Evolutionary conservation across 2,888 invertebrate species (phyloP).

Genomic region (Tupiocoris notatus): DNA sequence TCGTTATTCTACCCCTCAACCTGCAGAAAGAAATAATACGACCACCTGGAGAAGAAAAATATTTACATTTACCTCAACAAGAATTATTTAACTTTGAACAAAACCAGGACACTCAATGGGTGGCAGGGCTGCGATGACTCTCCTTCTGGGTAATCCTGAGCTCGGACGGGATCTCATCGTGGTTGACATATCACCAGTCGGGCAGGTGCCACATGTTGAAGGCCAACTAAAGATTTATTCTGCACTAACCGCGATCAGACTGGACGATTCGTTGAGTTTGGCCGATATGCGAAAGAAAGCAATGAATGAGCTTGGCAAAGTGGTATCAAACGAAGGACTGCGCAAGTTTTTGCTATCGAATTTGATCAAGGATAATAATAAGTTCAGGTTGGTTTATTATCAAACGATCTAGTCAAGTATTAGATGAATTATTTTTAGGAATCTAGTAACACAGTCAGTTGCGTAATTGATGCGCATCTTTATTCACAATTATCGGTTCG

Average conservation of each 20-base stretch:
- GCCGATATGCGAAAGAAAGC: slow-evolving; percentile 67
- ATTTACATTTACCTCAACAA: too few species aligned
- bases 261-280: slow-evolving; percentile 63
- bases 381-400: slow-evolving; percentile 16
- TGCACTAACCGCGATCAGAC: slow-evolving; percentile 63
- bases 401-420: too few species aligned
- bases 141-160: slow-evolving; percentile 69
- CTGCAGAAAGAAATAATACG: too few species aligned
- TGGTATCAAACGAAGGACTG: slow-evolving; percentile 53
- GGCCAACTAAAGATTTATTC: slow-evolving; percentile 66
- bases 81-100: too few species aligned
- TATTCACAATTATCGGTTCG: too few species aligned
- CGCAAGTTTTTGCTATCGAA: slow-evolving; percentile 80
- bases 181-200: slow-evolving; percentile 71
- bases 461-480: too few species aligned
- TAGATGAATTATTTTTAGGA: too few species aligned
- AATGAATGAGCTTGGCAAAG: slow-evolving; percentile 63
- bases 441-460: too few species aligned
- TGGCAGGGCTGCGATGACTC: slow-evolving; percentile 76
- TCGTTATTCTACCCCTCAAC: too few species aligned
- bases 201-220: slow-evolving; percentile 62
- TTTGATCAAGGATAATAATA: slow-evolving; percentile 63
- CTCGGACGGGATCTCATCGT: slow-evolving; percentile 66
- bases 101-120: slow-evolving; percentile 94
- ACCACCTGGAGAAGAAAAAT: too few species aligned